Conservation (phyloP, 1,140 invertebrate species). For the Monomorium pharaonis region DNA sequence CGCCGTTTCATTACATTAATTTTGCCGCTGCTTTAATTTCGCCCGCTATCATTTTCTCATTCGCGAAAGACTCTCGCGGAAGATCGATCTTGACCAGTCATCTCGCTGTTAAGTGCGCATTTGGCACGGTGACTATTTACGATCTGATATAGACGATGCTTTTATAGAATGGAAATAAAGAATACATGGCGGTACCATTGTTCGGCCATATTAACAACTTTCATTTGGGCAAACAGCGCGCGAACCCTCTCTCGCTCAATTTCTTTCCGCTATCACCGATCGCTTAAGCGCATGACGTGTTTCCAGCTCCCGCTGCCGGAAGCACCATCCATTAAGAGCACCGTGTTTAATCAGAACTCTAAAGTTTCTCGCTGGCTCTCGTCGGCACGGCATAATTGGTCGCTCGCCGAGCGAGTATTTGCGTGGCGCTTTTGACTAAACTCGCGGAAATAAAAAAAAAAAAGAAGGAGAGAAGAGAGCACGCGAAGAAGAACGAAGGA, state of each 20-base stretch:
- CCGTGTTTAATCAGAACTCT: conserved; percentile 81
- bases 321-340: conserved; percentile 76
- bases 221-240: background rate
- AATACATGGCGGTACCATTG: background rate
- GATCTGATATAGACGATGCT: background rate
- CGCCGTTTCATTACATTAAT: conserved; percentile 16
- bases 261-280: conserved; percentile 49
- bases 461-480: background rate
- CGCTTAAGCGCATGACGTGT: conserved; percentile 70
- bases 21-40: background rate
- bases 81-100: background rate
- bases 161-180: background rate
- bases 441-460: conserved; percentile 70
- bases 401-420: conserved; percentile 71
- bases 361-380: conserved; percentile 72
- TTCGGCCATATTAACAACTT: conserved; percentile 42
- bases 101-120: background rate
- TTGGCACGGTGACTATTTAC: background rate
- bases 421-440: conserved; percentile 75
- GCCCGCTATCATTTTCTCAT: background rate
- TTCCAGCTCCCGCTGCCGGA: conserved; percentile 58
- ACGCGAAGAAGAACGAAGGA: conserved; percentile 26
- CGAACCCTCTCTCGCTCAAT: conserved; percentile 61
- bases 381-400: conserved; percentile 76
- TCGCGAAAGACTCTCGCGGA: background rate